Evolutionary conservation across 2,113 vertebrate species (phyloP), one percentile per base, ranked within the genome.

Genomic region (Gymnobelideus leadbeateri): DNA sequence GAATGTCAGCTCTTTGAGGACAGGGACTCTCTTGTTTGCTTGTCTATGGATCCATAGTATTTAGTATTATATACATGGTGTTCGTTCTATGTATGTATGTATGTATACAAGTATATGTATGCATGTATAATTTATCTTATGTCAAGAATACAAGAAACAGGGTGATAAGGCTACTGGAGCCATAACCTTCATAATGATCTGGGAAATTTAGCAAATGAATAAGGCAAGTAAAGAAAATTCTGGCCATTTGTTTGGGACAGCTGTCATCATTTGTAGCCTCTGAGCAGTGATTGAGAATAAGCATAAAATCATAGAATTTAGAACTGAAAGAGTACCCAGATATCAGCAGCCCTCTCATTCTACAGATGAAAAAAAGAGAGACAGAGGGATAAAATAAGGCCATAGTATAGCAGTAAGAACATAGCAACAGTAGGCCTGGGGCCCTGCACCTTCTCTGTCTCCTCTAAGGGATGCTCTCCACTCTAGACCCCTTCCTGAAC

Each of bases 341-440:
- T 28, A 92, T 93, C 50, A 91, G 51, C 31, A 68, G 21, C 6
- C 89, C 2, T 16, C 0, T 96, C 57, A 14, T 68, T 89, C 92
- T 93, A 89, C 49, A 94, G 53, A 94, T 55, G 84, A 28, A 90
- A 91, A 91, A 95, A 96, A 91, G 89, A 95, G 49, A 43, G n/a
- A 24, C 93, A 93, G 49, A 57, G 47, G 26, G 54, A 51, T 92
- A 77, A 95, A 46, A 31, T 46, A 31, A 37, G 28, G 54, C 12
- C 6, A 0, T 51, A 52, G 1, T n/a, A 1, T 77, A 37, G 37
- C 31, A 37, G 3, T 37, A 16, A 77, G 68, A 8, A 77, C 16
- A 16, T 77, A 4, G 7, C 4, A 49, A 49, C 37, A 77, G 37
- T n/a, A 77, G 14, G 16, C 19, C 68, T 21, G 37, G 61, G 4